Percentiles rank a stretch among this genome's conserved stretches.
phyloP scores from a whole-genome alignment of 2,113 vertebrate genomes.

The Jacana jacana region DNA sequence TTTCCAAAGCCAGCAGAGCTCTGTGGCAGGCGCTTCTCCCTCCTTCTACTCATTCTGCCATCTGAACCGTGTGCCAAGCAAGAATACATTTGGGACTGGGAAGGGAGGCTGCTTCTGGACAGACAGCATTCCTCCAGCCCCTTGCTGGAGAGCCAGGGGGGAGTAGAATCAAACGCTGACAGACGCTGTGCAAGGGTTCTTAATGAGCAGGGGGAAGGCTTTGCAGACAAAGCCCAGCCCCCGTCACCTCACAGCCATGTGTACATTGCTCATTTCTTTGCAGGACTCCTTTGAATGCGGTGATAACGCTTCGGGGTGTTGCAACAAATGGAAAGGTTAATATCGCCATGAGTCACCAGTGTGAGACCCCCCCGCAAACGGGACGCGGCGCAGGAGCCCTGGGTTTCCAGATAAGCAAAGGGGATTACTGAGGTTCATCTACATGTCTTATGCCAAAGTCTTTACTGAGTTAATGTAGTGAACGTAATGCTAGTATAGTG shows the following conservation, averaged over 20 bases:
- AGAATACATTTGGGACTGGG: not conserved
- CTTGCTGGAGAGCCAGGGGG: not conserved
- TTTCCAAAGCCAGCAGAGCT: not conserved
- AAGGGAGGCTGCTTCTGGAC: not conserved
- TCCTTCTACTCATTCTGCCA: not conserved
- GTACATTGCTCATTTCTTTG: not conserved
- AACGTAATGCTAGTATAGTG: conserved; percentile 58
- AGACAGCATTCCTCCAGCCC: not conserved
- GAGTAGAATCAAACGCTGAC: not conserved
- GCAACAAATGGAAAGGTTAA: not conserved
- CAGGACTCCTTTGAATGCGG: not conserved
- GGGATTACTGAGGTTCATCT: conserved; percentile 54
- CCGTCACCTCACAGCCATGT: not conserved
- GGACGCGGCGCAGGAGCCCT: not conserved
- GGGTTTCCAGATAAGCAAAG: conserved; percentile 34
- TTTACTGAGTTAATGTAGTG: conserved; percentile 70
- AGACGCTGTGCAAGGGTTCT: not conserved
- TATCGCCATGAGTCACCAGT: not conserved
- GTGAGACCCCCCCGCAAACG: not conserved
- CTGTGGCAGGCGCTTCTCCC: not conserved
- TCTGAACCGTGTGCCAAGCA: not conserved
- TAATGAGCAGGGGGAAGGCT: not conserved
- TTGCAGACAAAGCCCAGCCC: not conserved
- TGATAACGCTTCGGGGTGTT: not conserved
- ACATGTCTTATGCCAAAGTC: not conserved